phyloP scores from a whole-genome alignment of 2,888 invertebrate genomes.

The Muscina levida region DNA sequence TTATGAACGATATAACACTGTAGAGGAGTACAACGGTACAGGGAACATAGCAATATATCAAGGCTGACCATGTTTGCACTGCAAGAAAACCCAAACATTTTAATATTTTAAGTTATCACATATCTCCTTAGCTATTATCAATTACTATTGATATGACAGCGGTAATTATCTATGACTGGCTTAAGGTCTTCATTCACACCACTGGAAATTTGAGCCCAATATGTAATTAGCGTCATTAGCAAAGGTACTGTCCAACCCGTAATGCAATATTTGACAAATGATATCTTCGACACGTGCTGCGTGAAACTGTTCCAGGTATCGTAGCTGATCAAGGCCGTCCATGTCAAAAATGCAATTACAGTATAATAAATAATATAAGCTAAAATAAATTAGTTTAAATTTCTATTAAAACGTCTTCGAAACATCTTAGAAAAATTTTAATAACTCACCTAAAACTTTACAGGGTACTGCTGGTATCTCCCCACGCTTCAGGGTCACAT shows the following conservation, averaged over 20 bases:
- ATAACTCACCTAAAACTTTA: constrained; percentile 32
- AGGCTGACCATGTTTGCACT: constrained; percentile 53
- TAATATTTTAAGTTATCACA: too few relatives aligned
- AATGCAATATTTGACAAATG: constrained; percentile 24
- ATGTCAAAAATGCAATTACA: constrained; percentile 39
- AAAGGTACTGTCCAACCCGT: constrained; percentile 39
- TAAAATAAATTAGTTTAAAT: not conserved
- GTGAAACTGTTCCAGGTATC: constrained; percentile 44
- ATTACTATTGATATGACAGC: constrained; percentile 50
- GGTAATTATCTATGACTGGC: constrained; percentile 38
- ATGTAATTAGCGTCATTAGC: constrained; percentile 42
- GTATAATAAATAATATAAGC: constrained; percentile 44
- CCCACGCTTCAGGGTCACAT: constrained; percentile 27
- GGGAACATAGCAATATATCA: constrained; percentile 50
- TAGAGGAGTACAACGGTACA: constrained; percentile 36
- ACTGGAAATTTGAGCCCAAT: constrained; percentile 21
- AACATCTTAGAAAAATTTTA: too few relatives aligned
- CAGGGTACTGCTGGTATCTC: not conserved
- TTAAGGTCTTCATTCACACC: constrained; percentile 15
- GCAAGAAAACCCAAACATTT: not conserved
- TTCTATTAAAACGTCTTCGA: too few relatives aligned
- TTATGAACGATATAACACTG: constrained; percentile 35
- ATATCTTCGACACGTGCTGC: not conserved
- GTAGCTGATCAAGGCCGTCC: constrained; percentile 53
- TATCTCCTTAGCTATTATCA: too few relatives aligned